phyloP scores from a whole-genome alignment of 1,140 invertebrate species.

The Prorops nasuta region DNA sequence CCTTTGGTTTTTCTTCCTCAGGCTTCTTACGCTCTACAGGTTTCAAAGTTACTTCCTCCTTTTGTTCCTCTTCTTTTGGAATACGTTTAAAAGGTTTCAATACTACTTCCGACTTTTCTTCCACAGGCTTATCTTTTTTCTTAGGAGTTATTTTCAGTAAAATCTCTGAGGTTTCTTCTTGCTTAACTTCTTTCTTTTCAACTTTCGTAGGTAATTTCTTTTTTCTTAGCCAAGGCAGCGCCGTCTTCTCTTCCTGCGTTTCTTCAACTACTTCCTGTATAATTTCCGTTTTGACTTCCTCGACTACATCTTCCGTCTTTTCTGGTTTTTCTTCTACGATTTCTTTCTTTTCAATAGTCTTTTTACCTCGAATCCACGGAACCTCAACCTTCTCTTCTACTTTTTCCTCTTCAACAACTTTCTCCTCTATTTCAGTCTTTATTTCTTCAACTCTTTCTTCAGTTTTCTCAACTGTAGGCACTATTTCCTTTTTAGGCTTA shows the following conservation, averaged over 20 bases:
- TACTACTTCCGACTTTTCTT: constrained; percentile 20
- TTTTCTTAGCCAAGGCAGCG: constrained; percentile 19
- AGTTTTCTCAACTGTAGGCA: constrained; percentile 1
- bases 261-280: constrained; percentile 36
- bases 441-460: constrained; percentile 1
- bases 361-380: constrained; percentile 13
- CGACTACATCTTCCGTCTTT: constrained; percentile 23
- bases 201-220: too few species aligned
- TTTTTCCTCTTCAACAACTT: constrained; percentile 28
- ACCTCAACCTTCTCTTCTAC: constrained; percentile 26
- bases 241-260: constrained; percentile 16
- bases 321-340: too few species aligned
- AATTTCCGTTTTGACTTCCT: too few species aligned
- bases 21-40: constrained; percentile 14
- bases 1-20: constrained; percentile 19
- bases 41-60: constrained; percentile 14
- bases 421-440: not conserved
- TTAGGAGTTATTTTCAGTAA: constrained; percentile 12
- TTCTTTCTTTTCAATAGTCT: too few species aligned
- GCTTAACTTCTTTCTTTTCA: constrained; percentile 13
- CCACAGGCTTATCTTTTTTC: constrained; percentile 12
- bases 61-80: constrained; percentile 11
- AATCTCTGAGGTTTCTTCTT: constrained; percentile 14
- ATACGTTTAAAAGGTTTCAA: constrained; percentile 15
- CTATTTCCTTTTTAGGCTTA: constrained; percentile 44